phyloP scores from a whole-genome alignment of 2,888 invertebrate species.

The Andrena hattorfiana region DNA sequence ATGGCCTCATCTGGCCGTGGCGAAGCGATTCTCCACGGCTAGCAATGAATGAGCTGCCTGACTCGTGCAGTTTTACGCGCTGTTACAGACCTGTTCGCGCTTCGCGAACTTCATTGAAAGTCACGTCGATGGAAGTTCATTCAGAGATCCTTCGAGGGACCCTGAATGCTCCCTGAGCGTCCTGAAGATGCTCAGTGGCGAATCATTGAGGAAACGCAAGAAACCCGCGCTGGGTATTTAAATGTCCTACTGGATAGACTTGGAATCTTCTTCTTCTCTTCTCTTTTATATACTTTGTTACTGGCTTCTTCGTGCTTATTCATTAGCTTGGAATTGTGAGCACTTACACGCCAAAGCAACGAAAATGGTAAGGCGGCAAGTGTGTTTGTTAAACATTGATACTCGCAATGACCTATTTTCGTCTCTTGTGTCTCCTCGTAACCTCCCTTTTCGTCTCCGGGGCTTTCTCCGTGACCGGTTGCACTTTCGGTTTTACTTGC shows the following conservation, averaged over 20 bases:
- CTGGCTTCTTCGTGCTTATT: too few species aligned
- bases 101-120: slow-evolving; percentile 49
- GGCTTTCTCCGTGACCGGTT: background rate
- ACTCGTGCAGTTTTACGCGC: slow-evolving; percentile 56
- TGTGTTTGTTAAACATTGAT: too few species aligned
- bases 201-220: background rate
- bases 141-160: slow-evolving; percentile 4
- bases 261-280: too few species aligned
- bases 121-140: slow-evolving; percentile 22
- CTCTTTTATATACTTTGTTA: too few species aligned
- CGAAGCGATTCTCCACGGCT: slow-evolving; percentile 76
- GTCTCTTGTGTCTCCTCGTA: background rate
- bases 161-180: background rate
- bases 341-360: too few species aligned
- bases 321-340: too few species aligned
- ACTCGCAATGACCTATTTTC: too few species aligned
- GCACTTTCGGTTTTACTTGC: background rate
- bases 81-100: slow-evolving; percentile 38
- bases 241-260: too few species aligned
- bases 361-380: too few species aligned
- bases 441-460: background rate
- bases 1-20: slow-evolving; percentile 74
- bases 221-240: background rate
- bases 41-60: slow-evolving; percentile 53
- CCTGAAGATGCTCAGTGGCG: background rate